phyloP scores from a whole-genome alignment of 2,113 vertebrate genomes.

The Pipa parva region DNA sequence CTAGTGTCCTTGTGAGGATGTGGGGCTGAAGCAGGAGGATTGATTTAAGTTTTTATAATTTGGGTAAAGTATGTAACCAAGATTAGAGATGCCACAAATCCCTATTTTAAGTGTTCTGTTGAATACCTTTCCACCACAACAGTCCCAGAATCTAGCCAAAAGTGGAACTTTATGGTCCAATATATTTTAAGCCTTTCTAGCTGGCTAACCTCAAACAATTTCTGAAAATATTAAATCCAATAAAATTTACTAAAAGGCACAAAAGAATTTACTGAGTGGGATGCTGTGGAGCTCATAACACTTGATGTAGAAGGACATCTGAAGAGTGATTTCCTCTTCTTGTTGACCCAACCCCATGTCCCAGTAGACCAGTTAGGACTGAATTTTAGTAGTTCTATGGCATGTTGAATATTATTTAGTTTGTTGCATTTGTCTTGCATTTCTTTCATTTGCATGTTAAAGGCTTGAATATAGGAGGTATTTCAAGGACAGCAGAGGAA shows the following conservation, averaged over 20 bases:
- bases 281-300: background rate
- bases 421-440: no score
- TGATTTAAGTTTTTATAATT: background rate
- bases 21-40: background rate
- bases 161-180: background rate
- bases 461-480: no score
- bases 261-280: background rate
- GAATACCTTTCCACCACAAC: background rate
- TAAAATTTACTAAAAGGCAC: background rate
- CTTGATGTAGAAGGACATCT: background rate
- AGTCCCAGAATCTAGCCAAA: background rate
- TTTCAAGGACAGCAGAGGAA: no score
- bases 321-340: background rate
- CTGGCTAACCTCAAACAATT: background rate
- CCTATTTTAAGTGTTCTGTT: background rate
- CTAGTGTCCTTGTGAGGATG: background rate
- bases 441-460: no score
- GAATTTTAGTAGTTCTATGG: no score
- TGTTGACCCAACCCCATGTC: background rate
- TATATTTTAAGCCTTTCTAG: background rate
- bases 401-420: no score
- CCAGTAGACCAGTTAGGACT: background rate
- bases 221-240: background rate
- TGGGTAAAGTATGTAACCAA: background rate
- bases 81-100: background rate